Conservation (phyloP, 1,140 invertebrate genomes). For the Lepeophtheirus salmonis region DNA sequence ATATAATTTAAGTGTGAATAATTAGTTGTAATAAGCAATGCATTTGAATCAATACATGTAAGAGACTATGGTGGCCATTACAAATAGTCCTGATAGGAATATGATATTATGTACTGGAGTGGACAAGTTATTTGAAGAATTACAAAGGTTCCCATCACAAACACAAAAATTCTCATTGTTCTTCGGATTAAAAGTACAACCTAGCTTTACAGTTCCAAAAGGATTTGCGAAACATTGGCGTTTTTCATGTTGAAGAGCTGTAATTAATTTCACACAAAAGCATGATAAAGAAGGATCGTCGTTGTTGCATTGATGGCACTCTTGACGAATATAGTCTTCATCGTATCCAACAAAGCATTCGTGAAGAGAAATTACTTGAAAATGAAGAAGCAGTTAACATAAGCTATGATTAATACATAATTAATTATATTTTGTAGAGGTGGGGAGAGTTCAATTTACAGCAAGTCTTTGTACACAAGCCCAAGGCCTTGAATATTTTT, state of each 20-base stretch:
- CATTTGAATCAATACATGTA: not conserved
- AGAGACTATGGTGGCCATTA: not conserved
- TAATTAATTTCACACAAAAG: not conserved
- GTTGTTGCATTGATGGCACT: too few relatives aligned
- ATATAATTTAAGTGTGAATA: not conserved
- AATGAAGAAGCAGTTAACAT: too few relatives aligned
- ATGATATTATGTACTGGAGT: not conserved
- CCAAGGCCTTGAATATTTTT: too few relatives aligned
- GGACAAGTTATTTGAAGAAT: not conserved
- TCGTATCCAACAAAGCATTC: too few relatives aligned
- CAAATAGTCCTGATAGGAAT: not conserved
- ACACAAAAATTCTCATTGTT: not conserved
- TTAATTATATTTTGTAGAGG: too few relatives aligned
- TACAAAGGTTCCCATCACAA: not conserved
- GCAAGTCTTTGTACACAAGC: too few relatives aligned
- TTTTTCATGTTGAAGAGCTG: not conserved
- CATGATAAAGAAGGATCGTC: not conserved
- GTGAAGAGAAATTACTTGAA: too few relatives aligned
- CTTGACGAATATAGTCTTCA: too few relatives aligned
- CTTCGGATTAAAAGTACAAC: not conserved
- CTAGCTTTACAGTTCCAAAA: not conserved
- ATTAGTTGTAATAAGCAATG: not conserved
- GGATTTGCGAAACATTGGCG: not conserved
- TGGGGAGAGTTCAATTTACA: too few relatives aligned
- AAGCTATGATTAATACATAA: too few relatives aligned